These are phyloP conservation scores for Champsocephalus gunnari DNA, from an alignment of 2,797 vertebrate genomes.

Conservation along the genomic window DNA sequence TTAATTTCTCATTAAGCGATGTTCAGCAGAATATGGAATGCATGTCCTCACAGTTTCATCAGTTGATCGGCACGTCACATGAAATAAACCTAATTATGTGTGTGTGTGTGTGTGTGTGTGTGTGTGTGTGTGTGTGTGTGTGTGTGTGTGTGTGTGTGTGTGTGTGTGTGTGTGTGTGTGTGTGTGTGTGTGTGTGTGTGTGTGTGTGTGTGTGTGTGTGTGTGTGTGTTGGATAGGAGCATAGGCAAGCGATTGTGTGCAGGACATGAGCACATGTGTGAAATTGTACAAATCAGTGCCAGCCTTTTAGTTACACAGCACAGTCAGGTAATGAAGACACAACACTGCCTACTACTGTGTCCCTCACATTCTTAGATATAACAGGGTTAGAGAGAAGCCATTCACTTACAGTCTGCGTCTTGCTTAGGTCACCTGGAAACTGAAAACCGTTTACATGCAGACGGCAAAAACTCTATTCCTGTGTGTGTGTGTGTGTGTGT, in stretches of 20 bases:
- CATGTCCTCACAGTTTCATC: slow-evolving; percentile 38
- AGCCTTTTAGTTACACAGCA: slow-evolving; percentile 4
- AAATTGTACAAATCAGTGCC: slow-evolving; percentile 30
- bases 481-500: too few species aligned
- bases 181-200: accelerated
- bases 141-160: accelerated
- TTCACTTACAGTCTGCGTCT: slow-evolving; percentile 24
- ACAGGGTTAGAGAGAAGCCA: slow-evolving; percentile 21
- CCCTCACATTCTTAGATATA: slow-evolving; percentile 37
- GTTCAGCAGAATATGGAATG: slow-evolving; percentile 2
- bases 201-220: accelerated
- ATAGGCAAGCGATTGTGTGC: slow-evolving; percentile 20
- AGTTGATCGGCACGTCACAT: slow-evolving; percentile 28
- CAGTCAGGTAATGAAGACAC: slow-evolving; percentile 21
- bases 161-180: accelerated
- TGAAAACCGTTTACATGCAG: background rate
- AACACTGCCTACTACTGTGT: slow-evolving; percentile 23
- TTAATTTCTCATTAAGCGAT: too few species aligned
- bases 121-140: accelerated
- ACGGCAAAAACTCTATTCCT: background rate
- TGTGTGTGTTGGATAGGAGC: background rate
- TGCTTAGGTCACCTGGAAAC: background rate
- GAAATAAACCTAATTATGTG: slow-evolving; percentile 38
- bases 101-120: accelerated
- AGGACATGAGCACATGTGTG: slow-evolving; percentile 8